These are phyloP conservation scores for Karalla daura DNA, from an alignment of 2,797 vertebrate genomes.

Conservation along the genomic window DNA sequence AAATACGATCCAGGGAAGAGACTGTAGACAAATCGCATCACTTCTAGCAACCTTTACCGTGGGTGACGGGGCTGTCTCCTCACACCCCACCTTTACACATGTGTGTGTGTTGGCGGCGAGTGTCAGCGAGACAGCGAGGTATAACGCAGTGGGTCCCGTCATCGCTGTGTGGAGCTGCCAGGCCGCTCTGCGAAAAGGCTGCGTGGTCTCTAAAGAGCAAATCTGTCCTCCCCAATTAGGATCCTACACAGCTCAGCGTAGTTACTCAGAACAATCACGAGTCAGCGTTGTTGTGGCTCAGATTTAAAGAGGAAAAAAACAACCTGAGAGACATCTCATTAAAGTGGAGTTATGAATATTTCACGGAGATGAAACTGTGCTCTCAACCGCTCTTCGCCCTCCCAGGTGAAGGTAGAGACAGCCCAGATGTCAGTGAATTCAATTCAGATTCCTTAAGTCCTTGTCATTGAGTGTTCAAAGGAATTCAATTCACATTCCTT, in stretches of 20 bases:
- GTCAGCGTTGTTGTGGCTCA: slow-evolving; percentile 36
- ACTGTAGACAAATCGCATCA: not conserved
- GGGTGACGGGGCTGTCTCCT: not conserved
- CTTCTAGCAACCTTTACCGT: not conserved
- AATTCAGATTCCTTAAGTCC: not conserved
- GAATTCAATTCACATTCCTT: too few relatives aligned
- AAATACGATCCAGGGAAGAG: not conserved
- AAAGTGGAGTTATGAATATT: slow-evolving; percentile 36
- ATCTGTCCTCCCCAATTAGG: slow-evolving; percentile 60
- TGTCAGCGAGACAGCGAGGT: slow-evolving; percentile 9
- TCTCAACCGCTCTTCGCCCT: not conserved
- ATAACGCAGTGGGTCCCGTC: slow-evolving; percentile 8
- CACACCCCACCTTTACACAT: not conserved
- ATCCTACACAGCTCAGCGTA: slow-evolving; percentile 46
- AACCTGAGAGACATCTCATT: slow-evolving; percentile 18
- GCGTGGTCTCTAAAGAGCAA: slow-evolving; percentile 62
- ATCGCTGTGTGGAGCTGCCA: slow-evolving; percentile 31
- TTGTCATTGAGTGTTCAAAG: too few relatives aligned
- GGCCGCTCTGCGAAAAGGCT: slow-evolving; percentile 25
- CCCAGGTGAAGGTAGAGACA: slow-evolving; percentile 1
- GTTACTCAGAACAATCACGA: slow-evolving; percentile 53
- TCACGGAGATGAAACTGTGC: slow-evolving; percentile 15
- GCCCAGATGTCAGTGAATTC: not conserved
- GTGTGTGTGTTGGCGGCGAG: slow-evolving; percentile 1
- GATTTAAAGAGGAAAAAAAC: slow-evolving; percentile 21